Base-by-base conservation (phyloP, 2,797 vertebrate genomes). In the Pangasius mekongensis region DNA sequence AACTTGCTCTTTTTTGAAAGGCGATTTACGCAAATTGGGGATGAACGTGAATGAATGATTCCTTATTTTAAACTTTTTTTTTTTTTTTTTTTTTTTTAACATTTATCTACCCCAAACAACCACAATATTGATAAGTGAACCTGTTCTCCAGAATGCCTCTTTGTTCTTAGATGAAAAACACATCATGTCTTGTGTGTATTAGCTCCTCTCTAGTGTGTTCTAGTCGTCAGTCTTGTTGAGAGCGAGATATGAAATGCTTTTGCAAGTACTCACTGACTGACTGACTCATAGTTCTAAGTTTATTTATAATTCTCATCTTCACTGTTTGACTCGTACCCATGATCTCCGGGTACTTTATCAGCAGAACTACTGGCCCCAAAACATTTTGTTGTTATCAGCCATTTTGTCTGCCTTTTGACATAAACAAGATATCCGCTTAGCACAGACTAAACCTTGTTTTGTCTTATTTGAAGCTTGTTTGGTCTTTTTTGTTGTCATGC, bases 1-100 rank as follows among this genome's bases (percentile, higher is more conserved):
- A 84, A 69, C n/a, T 52, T 84, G 43, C n/a, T 49, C 62, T 67
- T 84, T 84, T 52, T 84, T 18, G 18, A 84, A 67, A 84, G 82
- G 2, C 9, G 2, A 49, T 66, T 33, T 0, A 84, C 18, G 11
- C 10, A 84, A 84, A 84, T 8, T 36, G 8, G 6, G 64, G 47
- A 83, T 62, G 2, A 52, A 66, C 39, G 49, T 20, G 8, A 11
- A 3, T 2, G 8, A 58, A 81, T 33, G 9, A 80, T 56, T 77
- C 3, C 14, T 47, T 47, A 47, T 47, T 47, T 47, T 9, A 47
- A 43, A 43, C 43, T 43, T 43, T 43, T 43, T 7, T 43, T 43
- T 43, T 39, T 39, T 2, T 39, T 5, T 39, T 18, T 77, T 77
- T 77, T 49, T 67, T 11, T 7, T 16, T 18, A 10, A 30, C 36